Evolutionary conservation across 1,140 invertebrate genomes (phyloP).

Genomic region (Anastrepha obliqua): DNA sequence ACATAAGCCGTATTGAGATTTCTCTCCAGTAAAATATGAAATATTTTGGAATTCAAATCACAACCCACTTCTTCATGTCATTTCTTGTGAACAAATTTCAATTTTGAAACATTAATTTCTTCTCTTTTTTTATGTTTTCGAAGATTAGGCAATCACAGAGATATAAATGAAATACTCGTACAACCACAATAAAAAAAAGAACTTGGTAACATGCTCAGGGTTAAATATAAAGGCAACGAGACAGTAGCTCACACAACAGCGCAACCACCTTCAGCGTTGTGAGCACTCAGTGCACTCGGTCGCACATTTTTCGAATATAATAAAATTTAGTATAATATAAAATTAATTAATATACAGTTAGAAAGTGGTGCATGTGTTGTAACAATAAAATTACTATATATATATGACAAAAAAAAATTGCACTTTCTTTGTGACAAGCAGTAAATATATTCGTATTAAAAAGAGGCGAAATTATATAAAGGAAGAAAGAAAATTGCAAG

Average conservation of each 20-base stretch:
- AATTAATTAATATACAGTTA: not conserved
- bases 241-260: not conserved
- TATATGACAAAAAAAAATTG: too few relatives aligned
- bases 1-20: not conserved
- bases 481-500: not conserved
- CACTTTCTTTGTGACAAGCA: too few relatives aligned
- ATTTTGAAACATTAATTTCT: not conserved
- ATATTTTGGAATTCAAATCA: not conserved
- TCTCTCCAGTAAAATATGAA: not conserved
- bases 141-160: not conserved
- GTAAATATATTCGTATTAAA: not conserved
- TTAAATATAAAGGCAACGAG: constrained; percentile 41
- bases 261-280: constrained; percentile 31
- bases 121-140: too few relatives aligned
- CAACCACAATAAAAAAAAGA: not conserved
- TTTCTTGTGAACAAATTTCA: constrained; percentile 5
- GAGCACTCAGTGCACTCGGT: not conserved
- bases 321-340: not conserved
- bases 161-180: not conserved
- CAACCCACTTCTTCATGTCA: not conserved
- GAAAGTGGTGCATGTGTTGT: not conserved
- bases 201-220: constrained; percentile 30
- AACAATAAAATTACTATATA: constrained; percentile 30
- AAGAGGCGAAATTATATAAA: constrained; percentile 11
- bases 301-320: not conserved